Percentiles rank a stretch among this genome's conserved stretches.
Conservation (phyloP, 2,113 vertebrate species). For the Elgaria multicarinata region DNA sequence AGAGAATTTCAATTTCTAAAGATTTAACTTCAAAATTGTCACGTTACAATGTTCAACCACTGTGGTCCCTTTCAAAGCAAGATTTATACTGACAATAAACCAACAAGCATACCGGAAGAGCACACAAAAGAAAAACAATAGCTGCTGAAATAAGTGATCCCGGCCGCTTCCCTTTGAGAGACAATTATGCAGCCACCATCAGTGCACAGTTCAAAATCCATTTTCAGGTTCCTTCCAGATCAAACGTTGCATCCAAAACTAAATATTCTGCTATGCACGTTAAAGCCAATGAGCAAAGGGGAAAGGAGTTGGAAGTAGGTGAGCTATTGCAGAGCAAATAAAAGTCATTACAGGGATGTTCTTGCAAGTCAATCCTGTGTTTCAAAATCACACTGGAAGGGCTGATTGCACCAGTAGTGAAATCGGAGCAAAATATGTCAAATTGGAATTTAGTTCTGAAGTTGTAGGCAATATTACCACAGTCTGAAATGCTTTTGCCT, state of each 20-base stretch:
- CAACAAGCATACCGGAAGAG: background rate
- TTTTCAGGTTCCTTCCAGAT: constrained; percentile 40
- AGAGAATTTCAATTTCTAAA: constrained; percentile 41
- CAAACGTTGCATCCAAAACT: constrained; percentile 26
- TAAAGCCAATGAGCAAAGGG: background rate
- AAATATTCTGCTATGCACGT: constrained; percentile 33
- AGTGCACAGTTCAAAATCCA: constrained; percentile 26
- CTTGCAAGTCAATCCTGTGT: background rate
- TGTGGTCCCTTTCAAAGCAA: background rate
- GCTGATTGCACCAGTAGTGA: background rate
- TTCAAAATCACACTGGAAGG: background rate
- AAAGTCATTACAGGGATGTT: background rate
- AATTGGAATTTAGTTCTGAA: background rate
- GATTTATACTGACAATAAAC: background rate
- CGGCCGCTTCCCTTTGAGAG: constrained; percentile 18
- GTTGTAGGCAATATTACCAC: background rate
- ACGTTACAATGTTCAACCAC: constrained; percentile 12
- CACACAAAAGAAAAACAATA: constrained; percentile 7
- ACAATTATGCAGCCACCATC: background rate
- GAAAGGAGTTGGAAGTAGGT: background rate
- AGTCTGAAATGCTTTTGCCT: background rate
- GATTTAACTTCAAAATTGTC: constrained; percentile 12
- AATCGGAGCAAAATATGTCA: background rate
- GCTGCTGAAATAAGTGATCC: constrained; percentile 29
- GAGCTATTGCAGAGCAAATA: background rate